Conservation (phyloP, 2,888 invertebrate genomes). For the Maniola hyperantus region DNA sequence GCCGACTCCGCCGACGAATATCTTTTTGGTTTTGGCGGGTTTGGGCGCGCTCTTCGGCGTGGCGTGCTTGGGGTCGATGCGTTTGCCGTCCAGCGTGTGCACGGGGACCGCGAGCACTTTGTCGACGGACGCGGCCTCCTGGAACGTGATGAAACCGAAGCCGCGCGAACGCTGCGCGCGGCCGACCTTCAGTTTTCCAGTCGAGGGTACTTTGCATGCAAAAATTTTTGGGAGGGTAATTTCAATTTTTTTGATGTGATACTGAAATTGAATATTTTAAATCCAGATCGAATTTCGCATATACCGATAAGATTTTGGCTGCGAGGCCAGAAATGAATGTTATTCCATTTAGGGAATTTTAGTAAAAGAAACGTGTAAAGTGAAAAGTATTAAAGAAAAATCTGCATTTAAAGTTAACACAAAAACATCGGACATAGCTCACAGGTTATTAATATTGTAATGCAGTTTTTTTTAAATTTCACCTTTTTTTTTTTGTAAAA, state of each 20-base stretch:
- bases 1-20: conserved; percentile 95
- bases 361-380: too few relatives aligned
- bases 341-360: too few relatives aligned
- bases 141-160: conserved; percentile 97
- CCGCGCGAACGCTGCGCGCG: conserved; percentile 94
- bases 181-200: conserved; percentile 47
- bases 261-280: not conserved
- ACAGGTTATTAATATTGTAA: too few relatives aligned
- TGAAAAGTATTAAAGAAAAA: too few relatives aligned
- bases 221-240: conserved; percentile 14
- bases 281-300: not conserved
- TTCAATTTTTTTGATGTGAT: not conserved
- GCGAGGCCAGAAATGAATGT: not conserved
- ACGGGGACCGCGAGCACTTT: conserved; percentile 95
- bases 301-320: not conserved
- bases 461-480: too few relatives aligned
- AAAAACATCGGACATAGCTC: too few relatives aligned
- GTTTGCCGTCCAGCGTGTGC: conserved; percentile 95
- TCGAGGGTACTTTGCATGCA: conserved; percentile 6
- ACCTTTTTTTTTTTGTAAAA: too few relatives aligned
- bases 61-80: conserved; percentile 97
- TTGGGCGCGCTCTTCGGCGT: conserved; percentile 95
- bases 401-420: too few relatives aligned
- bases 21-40: conserved; percentile 95
- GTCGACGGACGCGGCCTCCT: conserved; percentile 94